Base-by-base conservation (phyloP, 2,888 invertebrate genomes). In the Leptothorax acervorum region DNA sequence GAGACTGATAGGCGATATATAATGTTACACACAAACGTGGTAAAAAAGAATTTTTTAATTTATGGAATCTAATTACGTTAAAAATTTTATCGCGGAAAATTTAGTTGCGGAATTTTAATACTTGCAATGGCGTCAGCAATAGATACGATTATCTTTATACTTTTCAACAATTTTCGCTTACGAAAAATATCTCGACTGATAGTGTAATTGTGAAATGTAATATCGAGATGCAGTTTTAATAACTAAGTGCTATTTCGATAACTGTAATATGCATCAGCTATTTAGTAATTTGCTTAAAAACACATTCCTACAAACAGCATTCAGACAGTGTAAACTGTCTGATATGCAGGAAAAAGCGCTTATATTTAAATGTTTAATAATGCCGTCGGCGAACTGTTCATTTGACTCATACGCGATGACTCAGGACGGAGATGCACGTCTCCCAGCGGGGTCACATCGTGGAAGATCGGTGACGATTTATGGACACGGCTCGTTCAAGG, bases 391-490 rank as follows among this genome's bases (percentile, higher is more conserved):
- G 45, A 18, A 42, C 12, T 65, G 45, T 8, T 65, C 23, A 15
- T 15, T 45, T 45, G 31, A 57, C 8, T 60, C n/a, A 48, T 11
- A 18, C n/a, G 3, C 23, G 45, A 71, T 73, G 48, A 81, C 9
- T 73, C 48, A 81, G 48, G 18, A 79, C 35, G n/a, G 15, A 60
- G 35, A 60, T 60, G 35, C 39, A 57, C 9, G 31, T 71, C 45
- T 71, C 45, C 8, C 45, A 23, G 31, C 15, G 23, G 45, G 55
- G 45, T 71, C 68, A 66, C 31, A n/a, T 78, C 45, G 31, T 79
- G 23, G 35, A 48, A 71, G 57, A 71, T 71, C 23, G 71, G 35
- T 45, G 23, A 60, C 35, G 35, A 73, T 73, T 81, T 81, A 81
- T 73, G 60, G 35, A 57, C 12, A 71, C 60, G 23, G n/a, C 35